phyloP scores from a whole-genome alignment of 2,888 invertebrate species.

The Rhagophthalmus giganteus region DNA sequence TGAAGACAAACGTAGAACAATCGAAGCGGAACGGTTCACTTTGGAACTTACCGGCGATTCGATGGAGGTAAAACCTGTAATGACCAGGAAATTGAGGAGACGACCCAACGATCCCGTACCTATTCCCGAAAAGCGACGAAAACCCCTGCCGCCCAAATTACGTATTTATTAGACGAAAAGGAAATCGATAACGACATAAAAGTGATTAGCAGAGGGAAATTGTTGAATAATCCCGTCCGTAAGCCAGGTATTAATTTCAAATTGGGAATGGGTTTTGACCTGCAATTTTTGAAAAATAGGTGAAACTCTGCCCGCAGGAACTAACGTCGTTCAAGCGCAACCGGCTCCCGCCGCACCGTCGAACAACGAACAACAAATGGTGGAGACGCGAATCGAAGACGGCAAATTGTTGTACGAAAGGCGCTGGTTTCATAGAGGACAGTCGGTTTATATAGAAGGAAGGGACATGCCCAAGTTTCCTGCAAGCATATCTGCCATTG shows the following conservation, averaged over 20 bases:
- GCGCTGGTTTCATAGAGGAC: constrained; percentile 93
- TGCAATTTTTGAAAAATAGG: too few relatives aligned
- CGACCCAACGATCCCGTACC: constrained; percentile 94
- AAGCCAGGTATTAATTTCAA: constrained; percentile 56
- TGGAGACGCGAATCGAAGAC: constrained; percentile 90
- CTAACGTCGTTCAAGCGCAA: constrained; percentile 53
- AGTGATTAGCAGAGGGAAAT: constrained; percentile 68
- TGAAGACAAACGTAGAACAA: constrained; percentile 87
- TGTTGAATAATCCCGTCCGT: constrained; percentile 58
- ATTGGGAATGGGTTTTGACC: too few relatives aligned
- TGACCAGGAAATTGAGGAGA: constrained; percentile 88
- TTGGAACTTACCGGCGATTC: constrained; percentile 91
- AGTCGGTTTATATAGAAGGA: constrained; percentile 87
- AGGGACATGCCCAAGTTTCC: constrained; percentile 82
- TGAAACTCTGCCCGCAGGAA: constrained; percentile 50
- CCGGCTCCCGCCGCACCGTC: constrained; percentile 33
- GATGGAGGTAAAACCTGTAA: constrained; percentile 92
- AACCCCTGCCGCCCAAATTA: constrained; percentile 85
- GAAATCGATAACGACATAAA: constrained; percentile 87
- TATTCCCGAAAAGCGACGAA: constrained; percentile 83
- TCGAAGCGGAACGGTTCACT: constrained; percentile 83
- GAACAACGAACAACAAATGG: constrained; percentile 54
- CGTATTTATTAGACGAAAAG: constrained; percentile 83
- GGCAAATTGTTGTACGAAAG: constrained; percentile 92
- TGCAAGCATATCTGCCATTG: constrained; percentile 89